A percentile compares a stretch with the other conserved stretches of the same genome.
phyloP scores from a whole-genome alignment of 2,113 vertebrate genomes.

The Oreochromis aureus region DNA sequence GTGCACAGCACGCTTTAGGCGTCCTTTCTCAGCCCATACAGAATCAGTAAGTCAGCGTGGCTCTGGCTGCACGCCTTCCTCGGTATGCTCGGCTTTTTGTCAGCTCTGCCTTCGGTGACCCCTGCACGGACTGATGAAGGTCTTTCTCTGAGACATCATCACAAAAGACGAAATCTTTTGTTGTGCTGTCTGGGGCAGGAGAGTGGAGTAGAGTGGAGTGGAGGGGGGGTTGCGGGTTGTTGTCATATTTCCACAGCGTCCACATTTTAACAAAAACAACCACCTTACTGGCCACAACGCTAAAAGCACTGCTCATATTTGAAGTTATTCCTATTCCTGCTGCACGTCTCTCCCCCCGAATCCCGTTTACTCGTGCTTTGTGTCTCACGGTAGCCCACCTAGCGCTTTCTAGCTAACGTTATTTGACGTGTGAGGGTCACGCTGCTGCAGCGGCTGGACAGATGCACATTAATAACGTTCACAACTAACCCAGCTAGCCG shows the following conservation, averaged over 20 bases:
- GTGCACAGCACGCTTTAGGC: background rate
- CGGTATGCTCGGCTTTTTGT: background rate
- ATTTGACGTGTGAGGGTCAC: conserved; percentile 32
- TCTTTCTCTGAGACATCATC: conserved; percentile 8
- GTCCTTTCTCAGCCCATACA: background rate
- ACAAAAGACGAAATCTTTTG: conserved; percentile 11
- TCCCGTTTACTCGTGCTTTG: background rate
- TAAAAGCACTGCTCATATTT: background rate
- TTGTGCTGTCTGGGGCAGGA: background rate
- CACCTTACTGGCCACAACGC: background rate
- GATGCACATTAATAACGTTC: conserved; percentile 38
- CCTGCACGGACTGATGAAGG: conserved; percentile 1
- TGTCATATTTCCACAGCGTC: background rate
- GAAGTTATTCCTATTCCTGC: background rate
- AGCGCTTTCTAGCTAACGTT: conserved; percentile 26
- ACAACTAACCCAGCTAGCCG: conserved; percentile 33
- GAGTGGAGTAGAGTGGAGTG: background rate
- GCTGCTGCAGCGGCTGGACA: conserved; percentile 11
- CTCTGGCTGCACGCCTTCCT: background rate
- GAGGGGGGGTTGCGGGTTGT: background rate
- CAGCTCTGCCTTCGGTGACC: conserved; percentile 25
- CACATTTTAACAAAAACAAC: background rate
- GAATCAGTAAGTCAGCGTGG: conserved; percentile 23
- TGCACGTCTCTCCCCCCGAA: background rate
- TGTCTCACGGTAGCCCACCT: background rate